phyloP scores from a whole-genome alignment of 2,888 invertebrate species.

The Caenorhabditis zanzibari region DNA sequence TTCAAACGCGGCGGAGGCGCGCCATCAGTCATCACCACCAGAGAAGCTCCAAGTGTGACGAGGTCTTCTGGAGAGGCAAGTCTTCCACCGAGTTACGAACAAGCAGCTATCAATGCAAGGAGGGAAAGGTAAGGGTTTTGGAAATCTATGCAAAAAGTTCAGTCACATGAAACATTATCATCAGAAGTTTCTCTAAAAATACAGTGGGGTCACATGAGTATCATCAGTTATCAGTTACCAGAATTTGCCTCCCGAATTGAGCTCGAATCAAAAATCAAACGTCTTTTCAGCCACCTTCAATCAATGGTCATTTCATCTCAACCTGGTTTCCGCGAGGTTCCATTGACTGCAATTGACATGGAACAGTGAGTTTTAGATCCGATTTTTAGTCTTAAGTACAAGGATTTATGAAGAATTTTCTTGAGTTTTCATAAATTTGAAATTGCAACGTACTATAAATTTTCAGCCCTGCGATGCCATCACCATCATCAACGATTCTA shows the following conservation, averaged over 20 bases:
- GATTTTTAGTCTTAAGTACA: too few relatives aligned
- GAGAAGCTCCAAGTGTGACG: slow-evolving; percentile 45
- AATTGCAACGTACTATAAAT: not conserved
- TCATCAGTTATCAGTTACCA: slow-evolving; percentile 1
- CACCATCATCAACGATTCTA: slow-evolving; percentile 41
- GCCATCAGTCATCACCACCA: slow-evolving; percentile 48
- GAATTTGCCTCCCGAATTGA: not conserved
- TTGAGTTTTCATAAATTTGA: too few relatives aligned
- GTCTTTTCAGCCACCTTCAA: slow-evolving; percentile 34
- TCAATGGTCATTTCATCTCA: slow-evolving; percentile 13
- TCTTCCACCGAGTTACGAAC: slow-evolving; percentile 54
- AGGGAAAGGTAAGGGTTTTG: slow-evolving; percentile 11
- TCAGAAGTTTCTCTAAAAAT: not conserved
- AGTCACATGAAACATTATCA: slow-evolving; percentile 2
- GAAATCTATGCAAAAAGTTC: not conserved
- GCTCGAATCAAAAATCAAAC: not conserved
- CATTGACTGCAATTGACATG: slow-evolving; percentile 24
- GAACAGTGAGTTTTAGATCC: slow-evolving; percentile 10
- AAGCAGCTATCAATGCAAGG: slow-evolving; percentile 35
- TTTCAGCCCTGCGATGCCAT: slow-evolving; percentile 50
- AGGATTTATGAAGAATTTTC: too few relatives aligned
- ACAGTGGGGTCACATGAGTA: slow-evolving; percentile 16
- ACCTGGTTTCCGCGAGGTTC: slow-evolving; percentile 36
- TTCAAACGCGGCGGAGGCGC: slow-evolving; percentile 55
- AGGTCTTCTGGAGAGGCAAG: slow-evolving; percentile 46